Conservation (phyloP, 1,140 invertebrate species). For the Papilio xuthus region DNA sequence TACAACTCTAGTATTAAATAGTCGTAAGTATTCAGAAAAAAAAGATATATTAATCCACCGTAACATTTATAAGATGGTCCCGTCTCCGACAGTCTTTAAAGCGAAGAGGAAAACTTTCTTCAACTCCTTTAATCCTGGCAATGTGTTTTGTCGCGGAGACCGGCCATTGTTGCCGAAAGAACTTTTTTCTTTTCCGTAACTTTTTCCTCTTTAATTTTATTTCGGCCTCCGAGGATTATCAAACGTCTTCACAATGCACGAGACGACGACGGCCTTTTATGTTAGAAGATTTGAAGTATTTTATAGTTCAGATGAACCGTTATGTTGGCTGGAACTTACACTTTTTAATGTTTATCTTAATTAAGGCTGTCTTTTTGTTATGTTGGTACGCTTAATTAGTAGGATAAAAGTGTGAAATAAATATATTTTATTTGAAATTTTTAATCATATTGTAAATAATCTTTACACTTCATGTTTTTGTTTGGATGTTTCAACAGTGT, state of each 20-base stretch:
- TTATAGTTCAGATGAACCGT: slow-evolving; percentile 24
- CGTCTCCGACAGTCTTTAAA: slow-evolving; percentile 53
- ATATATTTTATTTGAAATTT: too few species aligned
- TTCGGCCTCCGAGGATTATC: slow-evolving; percentile 37
- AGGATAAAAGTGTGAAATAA: too few species aligned
- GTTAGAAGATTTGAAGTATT: slow-evolving; percentile 9
- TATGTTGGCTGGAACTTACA: neutral
- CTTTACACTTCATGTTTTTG: too few species aligned
- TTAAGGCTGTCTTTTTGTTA: neutral
- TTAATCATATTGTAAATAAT: too few species aligned
- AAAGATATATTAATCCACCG: slow-evolving; percentile 29
- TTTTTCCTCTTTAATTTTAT: slow-evolving; percentile 32
- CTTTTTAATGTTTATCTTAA: neutral
- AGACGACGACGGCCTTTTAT: slow-evolving; percentile 30
- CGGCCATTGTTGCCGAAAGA: slow-evolving; percentile 66
- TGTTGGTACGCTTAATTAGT: too few species aligned
- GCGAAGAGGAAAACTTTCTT: slow-evolving; percentile 56
- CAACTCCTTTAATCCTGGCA: slow-evolving; percentile 74
- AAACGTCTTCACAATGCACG: slow-evolving; percentile 13
- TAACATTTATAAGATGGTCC: slow-evolving; percentile 41
- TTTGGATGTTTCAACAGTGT: too few species aligned
- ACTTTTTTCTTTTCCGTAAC: slow-evolving; percentile 42
- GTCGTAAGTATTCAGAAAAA: slow-evolving; percentile 12
- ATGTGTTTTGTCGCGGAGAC: slow-evolving; percentile 74
- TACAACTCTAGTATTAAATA: neutral